phyloP scores from a whole-genome alignment of 2,888 invertebrate genomes.

The Diaprepes abbreviatus region DNA sequence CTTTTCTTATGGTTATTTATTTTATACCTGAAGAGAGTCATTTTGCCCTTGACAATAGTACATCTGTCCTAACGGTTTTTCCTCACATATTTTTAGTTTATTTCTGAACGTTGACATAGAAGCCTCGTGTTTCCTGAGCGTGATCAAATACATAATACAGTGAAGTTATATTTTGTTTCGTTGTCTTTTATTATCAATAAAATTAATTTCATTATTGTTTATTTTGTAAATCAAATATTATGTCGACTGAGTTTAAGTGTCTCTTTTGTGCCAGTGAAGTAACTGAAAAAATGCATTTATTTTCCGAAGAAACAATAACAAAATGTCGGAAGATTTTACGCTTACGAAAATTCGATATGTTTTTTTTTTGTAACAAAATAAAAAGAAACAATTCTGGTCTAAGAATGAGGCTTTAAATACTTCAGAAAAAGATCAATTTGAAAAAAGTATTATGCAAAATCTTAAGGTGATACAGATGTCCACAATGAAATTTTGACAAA shows the following conservation, averaged over 20 bases:
- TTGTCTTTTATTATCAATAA: no score
- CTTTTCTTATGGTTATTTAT: no score
- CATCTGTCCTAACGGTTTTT: no score
- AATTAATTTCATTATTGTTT: background rate
- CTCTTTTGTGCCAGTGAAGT: background rate
- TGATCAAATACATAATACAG: no score
- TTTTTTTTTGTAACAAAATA: constrained; percentile 13
- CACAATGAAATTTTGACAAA: background rate
- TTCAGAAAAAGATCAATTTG: background rate
- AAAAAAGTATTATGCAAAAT: background rate
- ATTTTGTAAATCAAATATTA: background rate
- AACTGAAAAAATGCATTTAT: background rate
- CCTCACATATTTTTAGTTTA: no score
- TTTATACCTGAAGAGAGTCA: no score
- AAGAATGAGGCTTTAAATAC: background rate
- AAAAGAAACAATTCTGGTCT: background rate
- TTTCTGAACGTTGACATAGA: no score
- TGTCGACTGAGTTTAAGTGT: background rate
- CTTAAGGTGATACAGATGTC: background rate
- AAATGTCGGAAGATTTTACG: background rate
- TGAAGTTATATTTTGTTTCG: background rate
- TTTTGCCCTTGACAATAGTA: no score
- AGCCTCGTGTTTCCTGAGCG: no score
- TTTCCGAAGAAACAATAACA: background rate
- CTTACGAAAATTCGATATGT: background rate